Conservation (phyloP, 2,113 vertebrate genomes). For the Chitala chitala region DNA sequence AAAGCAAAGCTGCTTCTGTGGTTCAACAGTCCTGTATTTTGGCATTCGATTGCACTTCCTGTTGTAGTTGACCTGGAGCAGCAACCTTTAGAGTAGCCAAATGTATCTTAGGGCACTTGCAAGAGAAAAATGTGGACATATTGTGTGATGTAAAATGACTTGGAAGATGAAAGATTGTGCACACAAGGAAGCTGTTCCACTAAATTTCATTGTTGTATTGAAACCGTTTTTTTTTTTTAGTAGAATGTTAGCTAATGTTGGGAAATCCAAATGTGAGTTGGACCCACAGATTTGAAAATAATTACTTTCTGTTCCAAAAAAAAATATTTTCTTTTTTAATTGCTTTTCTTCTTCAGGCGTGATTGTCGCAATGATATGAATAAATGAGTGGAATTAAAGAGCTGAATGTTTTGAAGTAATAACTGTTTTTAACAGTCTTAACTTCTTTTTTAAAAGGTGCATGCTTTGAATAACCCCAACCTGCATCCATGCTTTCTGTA, state of each 20-base stretch:
- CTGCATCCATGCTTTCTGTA: not conserved
- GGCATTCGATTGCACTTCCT: not conserved
- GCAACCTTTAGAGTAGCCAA: not conserved
- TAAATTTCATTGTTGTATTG: no score
- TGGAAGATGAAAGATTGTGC: no score
- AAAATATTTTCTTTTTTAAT: not conserved
- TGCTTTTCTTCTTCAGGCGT: not conserved
- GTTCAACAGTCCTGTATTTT: not conserved
- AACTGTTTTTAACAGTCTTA: conserved; percentile 11
- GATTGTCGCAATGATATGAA: not conserved
- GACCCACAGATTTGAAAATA: conserved; percentile 10
- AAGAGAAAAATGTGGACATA: no score
- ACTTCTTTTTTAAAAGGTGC: not conserved
- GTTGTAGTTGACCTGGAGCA: not conserved
- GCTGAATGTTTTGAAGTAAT: not conserved
- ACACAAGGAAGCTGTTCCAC: no score
- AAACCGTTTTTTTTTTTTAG: no score
- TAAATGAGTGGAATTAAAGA: conserved; percentile 1
- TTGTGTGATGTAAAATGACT: no score
- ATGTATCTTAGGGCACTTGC: not conserved
- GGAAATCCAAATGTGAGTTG: conserved; percentile 4
- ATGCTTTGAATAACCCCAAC: not conserved
- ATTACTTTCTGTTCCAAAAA: not conserved
- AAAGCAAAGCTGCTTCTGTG: not conserved
- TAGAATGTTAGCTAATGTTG: not conserved